Percentiles rank a stretch among this genome's conserved stretches.
phyloP scores from a whole-genome alignment of 2,888 invertebrate genomes.

The Matsumyia berberina region DNA sequence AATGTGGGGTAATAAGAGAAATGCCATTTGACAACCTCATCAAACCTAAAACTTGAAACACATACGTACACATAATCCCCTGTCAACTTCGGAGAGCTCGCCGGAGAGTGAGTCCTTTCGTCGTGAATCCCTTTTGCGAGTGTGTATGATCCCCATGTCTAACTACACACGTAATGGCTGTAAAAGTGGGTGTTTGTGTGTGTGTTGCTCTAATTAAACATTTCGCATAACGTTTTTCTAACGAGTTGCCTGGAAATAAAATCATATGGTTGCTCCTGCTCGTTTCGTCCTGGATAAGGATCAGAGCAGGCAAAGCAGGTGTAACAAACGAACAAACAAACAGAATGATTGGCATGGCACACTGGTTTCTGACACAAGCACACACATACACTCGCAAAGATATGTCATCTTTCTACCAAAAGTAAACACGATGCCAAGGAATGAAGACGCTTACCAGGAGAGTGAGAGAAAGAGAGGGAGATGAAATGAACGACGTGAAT shows the following conservation, averaged over 20 bases:
- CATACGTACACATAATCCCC: conserved; percentile 23
- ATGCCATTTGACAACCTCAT: conserved; percentile 64
- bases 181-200: conserved; percentile 35
- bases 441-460: conserved; percentile 56
- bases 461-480: conserved; percentile 2
- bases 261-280: conserved; percentile 25
- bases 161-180: conserved; percentile 50
- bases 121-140: not conserved
- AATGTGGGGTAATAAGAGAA: conserved; percentile 30
- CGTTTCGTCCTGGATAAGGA: conserved; percentile 45
- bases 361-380: conserved; percentile 12
- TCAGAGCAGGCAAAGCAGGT: conserved; percentile 41
- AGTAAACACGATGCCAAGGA: conserved; percentile 35
- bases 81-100: conserved; percentile 38
- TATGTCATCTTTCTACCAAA: conserved; percentile 30
- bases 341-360: conserved; percentile 48
- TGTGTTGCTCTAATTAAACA: conserved; percentile 70
- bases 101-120: not conserved
- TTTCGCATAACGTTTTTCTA: conserved; percentile 67
- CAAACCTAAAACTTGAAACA: conserved; percentile 59
- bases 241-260: conserved; percentile 45
- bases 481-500: not conserved
- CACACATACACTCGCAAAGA: conserved; percentile 2
- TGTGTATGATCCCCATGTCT: conserved; percentile 4
- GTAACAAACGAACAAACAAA: conserved; percentile 45